Percentiles rank a stretch among this genome's conserved stretches.
phyloP scores from a whole-genome alignment of 1,140 invertebrate genomes.

The Chymomyza costata region DNA sequence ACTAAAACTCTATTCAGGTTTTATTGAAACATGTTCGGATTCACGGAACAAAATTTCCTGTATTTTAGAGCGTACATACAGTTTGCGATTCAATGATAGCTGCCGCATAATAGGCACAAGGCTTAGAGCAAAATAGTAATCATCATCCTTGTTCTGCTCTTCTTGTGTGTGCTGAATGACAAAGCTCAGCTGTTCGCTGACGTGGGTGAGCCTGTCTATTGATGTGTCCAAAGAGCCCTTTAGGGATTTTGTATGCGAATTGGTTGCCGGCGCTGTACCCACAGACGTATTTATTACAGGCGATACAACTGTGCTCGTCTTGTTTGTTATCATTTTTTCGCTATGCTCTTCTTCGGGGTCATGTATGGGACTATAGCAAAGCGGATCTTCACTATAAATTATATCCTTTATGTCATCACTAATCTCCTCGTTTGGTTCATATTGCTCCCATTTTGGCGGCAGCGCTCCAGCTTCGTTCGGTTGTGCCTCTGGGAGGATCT shows the following conservation, averaged over 20 bases:
- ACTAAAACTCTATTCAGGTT: too few species aligned
- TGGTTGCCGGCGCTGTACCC: constrained; percentile 20
- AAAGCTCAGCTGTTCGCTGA: constrained; percentile 53
- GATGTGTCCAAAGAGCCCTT: constrained; percentile 61
- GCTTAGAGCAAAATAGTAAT: constrained; percentile 58
- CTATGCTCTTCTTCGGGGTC: constrained; percentile 52
- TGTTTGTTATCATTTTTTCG: constrained; percentile 38
- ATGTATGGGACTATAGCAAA: constrained; percentile 63
- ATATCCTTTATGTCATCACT: constrained; percentile 60
- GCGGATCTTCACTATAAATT: constrained; percentile 58
- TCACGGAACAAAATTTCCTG: constrained; percentile 59
- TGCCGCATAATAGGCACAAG: constrained; percentile 54
- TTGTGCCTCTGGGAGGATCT: constrained; percentile 32
- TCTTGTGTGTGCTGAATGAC: constrained; percentile 57
- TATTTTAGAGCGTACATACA: constrained; percentile 58
- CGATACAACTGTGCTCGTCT: constrained; percentile 42
- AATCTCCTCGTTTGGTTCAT: constrained; percentile 57
- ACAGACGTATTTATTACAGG: constrained; percentile 13
- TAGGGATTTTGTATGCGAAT: constrained; percentile 43
- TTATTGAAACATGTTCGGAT: too few species aligned
- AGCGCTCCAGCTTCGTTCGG: constrained; percentile 35
- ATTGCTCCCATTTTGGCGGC: constrained; percentile 61
- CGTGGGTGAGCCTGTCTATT: constrained; percentile 49
- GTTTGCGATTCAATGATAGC: constrained; percentile 47
- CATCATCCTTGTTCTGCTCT: constrained; percentile 48